Evolutionary conservation across 1,140 invertebrate genomes (phyloP).

Genomic region (Caenorhabditis tropicalis): DNA sequence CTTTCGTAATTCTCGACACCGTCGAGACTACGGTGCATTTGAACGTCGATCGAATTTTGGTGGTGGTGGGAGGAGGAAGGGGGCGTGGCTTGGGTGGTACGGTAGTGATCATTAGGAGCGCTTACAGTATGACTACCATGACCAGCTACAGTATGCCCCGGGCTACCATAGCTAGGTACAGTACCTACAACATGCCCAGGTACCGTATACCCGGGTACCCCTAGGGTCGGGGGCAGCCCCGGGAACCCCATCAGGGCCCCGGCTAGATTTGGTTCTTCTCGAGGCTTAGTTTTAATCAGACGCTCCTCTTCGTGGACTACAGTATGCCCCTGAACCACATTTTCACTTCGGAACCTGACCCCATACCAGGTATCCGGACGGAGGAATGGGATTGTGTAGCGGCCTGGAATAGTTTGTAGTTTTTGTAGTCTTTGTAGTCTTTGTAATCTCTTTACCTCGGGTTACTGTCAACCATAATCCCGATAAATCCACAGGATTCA

Average conservation of each 20-base stretch:
- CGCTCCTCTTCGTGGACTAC: slow-evolving; percentile 25
- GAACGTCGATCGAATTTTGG: background rate
- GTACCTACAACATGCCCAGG: background rate
- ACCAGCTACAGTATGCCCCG: no score
- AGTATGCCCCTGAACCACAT: slow-evolving; percentile 48
- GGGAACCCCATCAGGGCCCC: background rate
- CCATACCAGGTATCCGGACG: slow-evolving; percentile 68
- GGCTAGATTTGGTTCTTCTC: background rate
- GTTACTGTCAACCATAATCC: slow-evolving; percentile 67
- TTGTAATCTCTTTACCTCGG: slow-evolving; percentile 58
- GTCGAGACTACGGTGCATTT: slow-evolving; percentile 42
- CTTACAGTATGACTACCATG: no score
- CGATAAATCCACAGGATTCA: slow-evolving; percentile 64
- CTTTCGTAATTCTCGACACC: slow-evolving; percentile 39
- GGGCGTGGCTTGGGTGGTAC: background rate
- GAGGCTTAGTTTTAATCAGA: background rate
- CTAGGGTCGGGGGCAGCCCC: background rate
- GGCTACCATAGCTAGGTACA: no score
- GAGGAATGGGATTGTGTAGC: slow-evolving; percentile 69
- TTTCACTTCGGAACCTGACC: slow-evolving; percentile 61
- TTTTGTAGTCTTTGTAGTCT: background rate
- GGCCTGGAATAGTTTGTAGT: slow-evolving; percentile 57
- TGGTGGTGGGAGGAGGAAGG: background rate
- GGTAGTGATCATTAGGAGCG: no score
- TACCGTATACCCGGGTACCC: background rate